These are phyloP conservation scores for Philhelius pedissequus DNA, from an alignment of 2,888 invertebrate species.

Conservation along the genomic window DNA sequence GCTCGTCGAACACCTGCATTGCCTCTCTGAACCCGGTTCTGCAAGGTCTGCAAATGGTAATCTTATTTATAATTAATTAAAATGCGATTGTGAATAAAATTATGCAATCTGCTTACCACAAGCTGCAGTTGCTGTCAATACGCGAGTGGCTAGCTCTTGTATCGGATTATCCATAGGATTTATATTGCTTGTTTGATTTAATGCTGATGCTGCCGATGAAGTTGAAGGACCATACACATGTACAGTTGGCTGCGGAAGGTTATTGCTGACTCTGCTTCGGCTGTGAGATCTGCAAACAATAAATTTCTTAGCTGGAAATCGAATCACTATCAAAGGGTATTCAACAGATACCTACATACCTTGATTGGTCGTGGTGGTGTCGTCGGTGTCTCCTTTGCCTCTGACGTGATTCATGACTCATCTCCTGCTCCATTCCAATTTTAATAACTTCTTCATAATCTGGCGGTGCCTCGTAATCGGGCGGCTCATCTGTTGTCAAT, in stretches of 20 bases:
- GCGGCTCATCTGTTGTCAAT: slow-evolving; percentile 80
- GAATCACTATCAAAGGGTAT: not conserved
- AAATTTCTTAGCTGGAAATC: no score
- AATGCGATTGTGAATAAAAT: slow-evolving; percentile 32
- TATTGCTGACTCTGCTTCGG: slow-evolving; percentile 5
- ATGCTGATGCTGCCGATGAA: slow-evolving; percentile 72
- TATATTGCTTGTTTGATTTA: slow-evolving; percentile 13
- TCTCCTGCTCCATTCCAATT: slow-evolving; percentile 79
- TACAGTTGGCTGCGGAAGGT: slow-evolving; percentile 30
- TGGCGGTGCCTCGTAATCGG: slow-evolving; percentile 86
- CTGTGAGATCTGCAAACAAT: slow-evolving; percentile 31
- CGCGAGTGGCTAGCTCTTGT: slow-evolving; percentile 72
- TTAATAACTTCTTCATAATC: slow-evolving; percentile 86
- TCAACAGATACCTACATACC: slow-evolving; percentile 20
- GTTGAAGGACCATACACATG: slow-evolving; percentile 72
- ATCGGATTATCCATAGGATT: slow-evolving; percentile 23
- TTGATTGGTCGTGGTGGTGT: slow-evolving; percentile 68
- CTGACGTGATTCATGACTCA: slow-evolving; percentile 73
- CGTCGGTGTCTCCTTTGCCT: slow-evolving; percentile 72
- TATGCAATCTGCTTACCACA: slow-evolving; percentile 74
- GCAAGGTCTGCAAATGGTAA: slow-evolving; percentile 78
- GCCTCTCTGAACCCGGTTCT: slow-evolving; percentile 73
- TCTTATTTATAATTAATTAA: slow-evolving; percentile 74
- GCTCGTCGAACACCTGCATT: slow-evolving; percentile 61
- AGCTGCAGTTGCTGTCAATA: slow-evolving; percentile 74